These are phyloP conservation scores for Dendrolimus kikuchii DNA, from an alignment of 1,140 invertebrate species.

Conservation along the genomic window DNA sequence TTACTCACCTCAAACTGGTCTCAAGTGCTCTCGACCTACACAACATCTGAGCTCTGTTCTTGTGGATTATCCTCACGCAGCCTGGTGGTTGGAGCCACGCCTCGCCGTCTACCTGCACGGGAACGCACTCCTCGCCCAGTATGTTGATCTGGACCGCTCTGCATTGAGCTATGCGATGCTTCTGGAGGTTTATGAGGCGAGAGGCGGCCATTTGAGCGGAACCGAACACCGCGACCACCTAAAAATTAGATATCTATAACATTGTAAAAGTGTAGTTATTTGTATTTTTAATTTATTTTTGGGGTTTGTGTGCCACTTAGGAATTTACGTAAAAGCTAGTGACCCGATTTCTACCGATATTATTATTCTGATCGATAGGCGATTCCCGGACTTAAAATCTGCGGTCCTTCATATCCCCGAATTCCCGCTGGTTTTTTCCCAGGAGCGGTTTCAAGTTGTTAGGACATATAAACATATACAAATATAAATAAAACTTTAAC, in stretches of 20 bases:
- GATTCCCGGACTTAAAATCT: too few relatives aligned
- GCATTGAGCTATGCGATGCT: constrained; percentile 97
- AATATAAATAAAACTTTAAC: too few relatives aligned
- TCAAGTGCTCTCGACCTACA: constrained; percentile 92
- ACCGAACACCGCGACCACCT: constrained; percentile 97
- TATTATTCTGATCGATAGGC: too few relatives aligned
- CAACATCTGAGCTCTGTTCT: constrained; percentile 97
- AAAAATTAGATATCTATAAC: constrained; percentile 33
- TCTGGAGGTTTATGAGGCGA: constrained; percentile 93
- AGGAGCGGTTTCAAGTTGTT: too few relatives aligned
- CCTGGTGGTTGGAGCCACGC: constrained; percentile 98
- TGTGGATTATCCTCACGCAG: constrained; percentile 95
- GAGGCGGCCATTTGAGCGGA: constrained; percentile 98
- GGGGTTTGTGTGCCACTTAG: too few relatives aligned
- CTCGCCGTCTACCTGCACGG: constrained; percentile 96
- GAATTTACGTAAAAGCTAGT: too few relatives aligned
- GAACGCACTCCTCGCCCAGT: constrained; percentile 89
- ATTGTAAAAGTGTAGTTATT: too few relatives aligned
- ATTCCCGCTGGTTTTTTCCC: too few relatives aligned
- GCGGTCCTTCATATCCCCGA: too few relatives aligned
- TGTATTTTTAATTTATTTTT: constrained; percentile 3
- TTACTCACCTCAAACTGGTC: constrained; percentile 80
- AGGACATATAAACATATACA: too few relatives aligned
- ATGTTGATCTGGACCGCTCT: constrained; percentile 96
- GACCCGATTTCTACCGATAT: too few relatives aligned